phyloP scores from a whole-genome alignment of 1,140 invertebrate genomes.

The Matsumurasca onukii region DNA sequence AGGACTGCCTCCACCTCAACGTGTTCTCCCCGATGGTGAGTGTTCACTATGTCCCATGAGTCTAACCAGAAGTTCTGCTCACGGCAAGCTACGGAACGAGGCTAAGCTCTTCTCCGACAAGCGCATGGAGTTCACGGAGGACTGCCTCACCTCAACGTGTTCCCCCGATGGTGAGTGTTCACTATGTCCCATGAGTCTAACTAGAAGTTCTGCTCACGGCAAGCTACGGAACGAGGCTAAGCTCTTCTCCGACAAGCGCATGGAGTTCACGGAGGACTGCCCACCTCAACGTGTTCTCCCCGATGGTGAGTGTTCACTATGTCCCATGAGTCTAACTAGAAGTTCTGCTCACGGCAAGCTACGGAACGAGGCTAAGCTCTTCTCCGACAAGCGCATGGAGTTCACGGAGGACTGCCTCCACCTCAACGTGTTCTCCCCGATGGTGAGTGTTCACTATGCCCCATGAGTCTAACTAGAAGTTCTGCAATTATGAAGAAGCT shows the following conservation, averaged over 20 bases:
- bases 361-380: conserved; percentile 47
- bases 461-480: too few relatives aligned
- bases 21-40: conserved; percentile 76
- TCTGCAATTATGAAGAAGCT: too few relatives aligned
- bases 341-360: conserved; percentile 47
- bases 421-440: conserved; percentile 75
- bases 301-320: too few relatives aligned
- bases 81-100: conserved; percentile 46
- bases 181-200: conserved; percentile 53
- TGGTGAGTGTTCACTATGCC: too few relatives aligned
- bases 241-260: conserved; percentile 45
- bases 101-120: conserved; percentile 48
- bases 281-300: conserved; percentile 74
- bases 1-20: conserved; percentile 77
- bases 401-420: conserved; percentile 75
- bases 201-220: conserved; percentile 45
- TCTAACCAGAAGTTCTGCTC: too few relatives aligned
- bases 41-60: too few relatives aligned
- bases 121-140: conserved; percentile 57
- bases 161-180: conserved; percentile 70
- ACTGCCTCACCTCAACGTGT: conserved; percentile 77
- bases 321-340: too few relatives aligned
- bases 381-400: conserved; percentile 42
- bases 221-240: conserved; percentile 46
- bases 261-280: conserved; percentile 67